Conservation (phyloP, 2,888 invertebrate species). For the Lamellibrachia satsuma region DNA sequence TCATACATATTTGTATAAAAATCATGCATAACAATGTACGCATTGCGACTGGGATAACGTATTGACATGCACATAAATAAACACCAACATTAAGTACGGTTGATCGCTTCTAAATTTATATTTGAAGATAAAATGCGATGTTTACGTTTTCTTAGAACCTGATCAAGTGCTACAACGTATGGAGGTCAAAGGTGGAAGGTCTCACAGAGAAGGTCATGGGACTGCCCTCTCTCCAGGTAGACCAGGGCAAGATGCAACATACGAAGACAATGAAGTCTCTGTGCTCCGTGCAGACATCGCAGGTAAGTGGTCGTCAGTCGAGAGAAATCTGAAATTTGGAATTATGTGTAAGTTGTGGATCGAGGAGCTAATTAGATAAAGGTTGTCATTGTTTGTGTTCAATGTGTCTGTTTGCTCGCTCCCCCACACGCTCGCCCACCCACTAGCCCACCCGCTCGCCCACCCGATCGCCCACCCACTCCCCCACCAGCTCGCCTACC, state of each 20-base stretch:
- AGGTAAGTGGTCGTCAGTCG: background rate
- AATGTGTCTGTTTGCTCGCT: background rate
- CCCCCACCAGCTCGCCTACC: background rate
- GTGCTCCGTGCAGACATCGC: background rate
- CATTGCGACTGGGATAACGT: background rate
- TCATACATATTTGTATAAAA: background rate
- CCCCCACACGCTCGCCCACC: background rate
- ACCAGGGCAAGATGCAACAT: background rate
- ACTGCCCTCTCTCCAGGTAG: slow-evolving; percentile 18
- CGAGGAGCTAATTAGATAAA: background rate
- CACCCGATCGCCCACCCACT: background rate
- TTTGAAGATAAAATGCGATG: background rate
- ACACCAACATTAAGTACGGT: background rate
- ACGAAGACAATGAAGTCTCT: slow-evolving; percentile 14
- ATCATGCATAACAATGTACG: background rate
- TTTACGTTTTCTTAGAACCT: background rate
- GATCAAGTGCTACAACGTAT: slow-evolving; percentile 22
- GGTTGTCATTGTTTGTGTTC: background rate
- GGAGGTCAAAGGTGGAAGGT: slow-evolving; percentile 13
- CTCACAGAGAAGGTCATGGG: background rate
- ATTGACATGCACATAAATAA: background rate
- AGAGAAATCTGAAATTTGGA: background rate
- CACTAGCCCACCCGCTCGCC: background rate
- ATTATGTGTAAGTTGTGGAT: background rate
- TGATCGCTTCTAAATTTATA: background rate